These are phyloP conservation scores for Chaunax sp. DNA, from an alignment of 2,797 vertebrate genomes.

Conservation along the genomic window DNA sequence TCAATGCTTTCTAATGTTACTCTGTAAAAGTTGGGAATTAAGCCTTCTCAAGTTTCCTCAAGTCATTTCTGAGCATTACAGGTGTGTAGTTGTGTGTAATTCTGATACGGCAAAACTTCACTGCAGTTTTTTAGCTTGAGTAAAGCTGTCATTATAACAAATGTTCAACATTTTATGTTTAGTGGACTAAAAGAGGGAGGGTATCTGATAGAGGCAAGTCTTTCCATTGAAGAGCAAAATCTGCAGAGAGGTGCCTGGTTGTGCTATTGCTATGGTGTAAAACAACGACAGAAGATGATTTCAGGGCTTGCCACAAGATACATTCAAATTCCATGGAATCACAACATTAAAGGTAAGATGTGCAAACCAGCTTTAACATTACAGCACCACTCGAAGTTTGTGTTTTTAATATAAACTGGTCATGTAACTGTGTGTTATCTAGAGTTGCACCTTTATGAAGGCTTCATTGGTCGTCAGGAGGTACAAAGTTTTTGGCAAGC, in stretches of 20 bases:
- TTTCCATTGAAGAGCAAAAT: not conserved
- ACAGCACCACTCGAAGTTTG: not conserved
- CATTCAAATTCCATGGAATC: accelerated
- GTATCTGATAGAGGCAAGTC: conserved; percentile 68
- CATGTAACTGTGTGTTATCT: not conserved
- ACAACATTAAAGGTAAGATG: conserved; percentile 47
- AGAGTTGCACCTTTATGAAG: conserved; percentile 81
- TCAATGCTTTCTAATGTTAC: no score
- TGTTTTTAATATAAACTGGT: not conserved
- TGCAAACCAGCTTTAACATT: accelerated
- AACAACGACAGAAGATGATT: not conserved
- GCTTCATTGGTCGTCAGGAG: conserved; percentile 36
- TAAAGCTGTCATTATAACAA: not conserved
- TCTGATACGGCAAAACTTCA: not conserved
- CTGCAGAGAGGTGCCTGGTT: accelerated
- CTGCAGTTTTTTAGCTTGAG: not conserved
- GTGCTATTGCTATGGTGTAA: conserved; percentile 49
- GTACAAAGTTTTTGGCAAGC: accelerated
- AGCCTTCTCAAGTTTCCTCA: no score
- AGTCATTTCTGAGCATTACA: no score
- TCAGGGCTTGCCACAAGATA: accelerated
- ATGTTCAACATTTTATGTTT: not conserved
- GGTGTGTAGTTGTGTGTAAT: no score
- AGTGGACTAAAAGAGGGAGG: conserved; percentile 42
- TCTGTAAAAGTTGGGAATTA: no score